Conservation (phyloP, 1,140 invertebrate species). For the Halyomorpha halys region DNA sequence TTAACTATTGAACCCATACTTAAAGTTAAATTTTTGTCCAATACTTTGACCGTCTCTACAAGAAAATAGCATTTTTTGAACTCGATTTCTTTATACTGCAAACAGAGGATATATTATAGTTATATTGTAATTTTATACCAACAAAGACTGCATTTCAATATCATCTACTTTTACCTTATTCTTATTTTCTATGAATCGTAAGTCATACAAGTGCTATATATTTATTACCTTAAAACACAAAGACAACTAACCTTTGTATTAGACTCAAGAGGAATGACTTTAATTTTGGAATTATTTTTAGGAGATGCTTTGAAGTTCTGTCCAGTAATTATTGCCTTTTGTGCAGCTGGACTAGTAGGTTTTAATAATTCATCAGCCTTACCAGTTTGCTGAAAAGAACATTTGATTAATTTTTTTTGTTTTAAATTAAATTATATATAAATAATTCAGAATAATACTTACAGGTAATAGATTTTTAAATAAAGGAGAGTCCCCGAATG, state of each 20-base stretch:
- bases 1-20: no score
- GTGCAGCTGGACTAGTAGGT: conserved; percentile 56
- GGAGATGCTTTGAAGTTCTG: conserved; percentile 53
- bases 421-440: background rate
- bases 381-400: conserved; percentile 40
- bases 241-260: conserved; percentile 12
- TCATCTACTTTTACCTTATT: no score
- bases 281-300: conserved; percentile 45
- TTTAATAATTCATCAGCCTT: conserved; percentile 61
- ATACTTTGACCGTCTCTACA: no score
- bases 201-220: no score
- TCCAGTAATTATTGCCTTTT: conserved; percentile 47
- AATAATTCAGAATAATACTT: conserved; percentile 30
- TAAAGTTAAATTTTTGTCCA: no score
- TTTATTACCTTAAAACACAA: no score
- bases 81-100: no score
- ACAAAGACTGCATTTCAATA: no score
- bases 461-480: conserved; percentile 59
- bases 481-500: conserved; percentile 67
- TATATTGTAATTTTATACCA: no score
- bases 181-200: no score
- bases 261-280: conserved; percentile 45
- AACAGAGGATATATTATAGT: no score
- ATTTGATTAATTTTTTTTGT: background rate
- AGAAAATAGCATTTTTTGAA: no score